A percentile compares a stretch with the other conserved stretches of the same genome.
Evolutionary conservation across 2,888 invertebrate species (phyloP).

Genomic region (Platycheirus albimanus): DNA sequence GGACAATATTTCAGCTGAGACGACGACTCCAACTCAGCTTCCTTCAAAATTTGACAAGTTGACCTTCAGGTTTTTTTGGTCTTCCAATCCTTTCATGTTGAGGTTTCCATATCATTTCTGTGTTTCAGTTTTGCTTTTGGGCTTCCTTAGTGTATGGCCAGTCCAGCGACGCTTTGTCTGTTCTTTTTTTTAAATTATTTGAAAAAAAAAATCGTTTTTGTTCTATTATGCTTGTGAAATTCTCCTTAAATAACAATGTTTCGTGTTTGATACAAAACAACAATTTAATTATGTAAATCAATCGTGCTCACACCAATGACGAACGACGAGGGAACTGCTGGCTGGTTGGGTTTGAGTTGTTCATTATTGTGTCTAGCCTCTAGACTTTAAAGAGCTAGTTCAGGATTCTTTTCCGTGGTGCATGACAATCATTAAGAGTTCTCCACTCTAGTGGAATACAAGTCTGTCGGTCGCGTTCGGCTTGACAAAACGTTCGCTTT

Average conservation of each 20-base stretch:
- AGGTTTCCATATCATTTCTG: too few relatives aligned
- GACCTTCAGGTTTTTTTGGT: too few relatives aligned
- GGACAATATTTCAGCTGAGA: too few relatives aligned
- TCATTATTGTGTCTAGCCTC: constrained; percentile 66
- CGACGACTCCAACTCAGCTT: too few relatives aligned
- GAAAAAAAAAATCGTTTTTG: background rate
- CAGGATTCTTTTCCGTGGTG: constrained; percentile 50
- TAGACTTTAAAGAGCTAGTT: constrained; percentile 32
- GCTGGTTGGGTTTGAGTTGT: constrained; percentile 31
- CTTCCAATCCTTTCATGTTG: too few relatives aligned
- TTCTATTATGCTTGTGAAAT: constrained; percentile 13
- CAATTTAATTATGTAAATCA: constrained; percentile 67
- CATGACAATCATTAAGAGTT: constrained; percentile 65
- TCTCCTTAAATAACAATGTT: constrained; percentile 11
- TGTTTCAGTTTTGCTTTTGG: too few relatives aligned
- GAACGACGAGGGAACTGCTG: constrained; percentile 11
- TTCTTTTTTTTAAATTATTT: too few relatives aligned
- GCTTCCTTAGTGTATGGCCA: too few relatives aligned
- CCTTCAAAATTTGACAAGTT: too few relatives aligned
- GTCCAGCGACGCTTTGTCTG: too few relatives aligned
- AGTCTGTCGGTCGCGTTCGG: constrained; percentile 55
- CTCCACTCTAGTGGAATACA: constrained; percentile 57
- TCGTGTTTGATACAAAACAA: constrained; percentile 56
- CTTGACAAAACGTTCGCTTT: constrained; percentile 9
- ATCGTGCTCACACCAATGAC: constrained; percentile 29